These are phyloP conservation scores for Diloba caeruleocephala DNA, from an alignment of 2,888 invertebrate species.

Conservation along the genomic window DNA sequence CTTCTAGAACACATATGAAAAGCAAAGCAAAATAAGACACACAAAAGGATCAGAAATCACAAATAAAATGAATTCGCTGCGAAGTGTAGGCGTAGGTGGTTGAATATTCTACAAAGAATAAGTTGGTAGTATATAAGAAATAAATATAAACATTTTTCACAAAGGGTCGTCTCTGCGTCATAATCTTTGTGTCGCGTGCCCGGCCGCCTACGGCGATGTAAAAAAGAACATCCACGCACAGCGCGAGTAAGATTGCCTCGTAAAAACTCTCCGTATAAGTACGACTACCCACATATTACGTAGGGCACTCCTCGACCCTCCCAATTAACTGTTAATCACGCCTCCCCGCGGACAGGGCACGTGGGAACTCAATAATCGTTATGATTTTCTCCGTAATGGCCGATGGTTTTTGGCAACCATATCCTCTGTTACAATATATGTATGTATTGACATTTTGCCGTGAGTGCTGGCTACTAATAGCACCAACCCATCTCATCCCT, in stretches of 20 bases:
- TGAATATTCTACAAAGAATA: too few species aligned
- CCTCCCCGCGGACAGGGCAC: constrained; percentile 51
- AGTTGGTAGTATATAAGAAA: too few species aligned
- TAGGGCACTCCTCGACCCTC: constrained; percentile 58
- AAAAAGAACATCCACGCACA: constrained; percentile 80
- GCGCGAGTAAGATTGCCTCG: constrained; percentile 81
- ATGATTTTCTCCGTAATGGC: constrained; percentile 48
- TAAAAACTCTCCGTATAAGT: constrained; percentile 72
- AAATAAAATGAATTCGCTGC: too few species aligned
- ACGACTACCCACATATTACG: constrained; percentile 48
- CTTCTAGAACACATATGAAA: too few species aligned
- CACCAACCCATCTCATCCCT: too few species aligned
- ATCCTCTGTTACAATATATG: background rate
- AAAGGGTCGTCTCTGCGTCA: constrained; percentile 46
- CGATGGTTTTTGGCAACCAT: constrained; percentile 19
- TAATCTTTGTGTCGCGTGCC: constrained; percentile 66
- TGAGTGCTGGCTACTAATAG: too few species aligned
- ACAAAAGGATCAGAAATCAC: too few species aligned
- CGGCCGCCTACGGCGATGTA: constrained; percentile 73
- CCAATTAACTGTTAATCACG: constrained; percentile 70
- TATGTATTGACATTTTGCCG: too few species aligned
- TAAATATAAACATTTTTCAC: too few species aligned
- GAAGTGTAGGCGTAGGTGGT: too few species aligned
- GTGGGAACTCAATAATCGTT: constrained; percentile 53
- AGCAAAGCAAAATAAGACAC: too few species aligned